Percentiles rank a stretch among this genome's conserved stretches.
Conservation (phyloP, 2,888 invertebrate genomes). For the Plebejus melissa region DNA sequence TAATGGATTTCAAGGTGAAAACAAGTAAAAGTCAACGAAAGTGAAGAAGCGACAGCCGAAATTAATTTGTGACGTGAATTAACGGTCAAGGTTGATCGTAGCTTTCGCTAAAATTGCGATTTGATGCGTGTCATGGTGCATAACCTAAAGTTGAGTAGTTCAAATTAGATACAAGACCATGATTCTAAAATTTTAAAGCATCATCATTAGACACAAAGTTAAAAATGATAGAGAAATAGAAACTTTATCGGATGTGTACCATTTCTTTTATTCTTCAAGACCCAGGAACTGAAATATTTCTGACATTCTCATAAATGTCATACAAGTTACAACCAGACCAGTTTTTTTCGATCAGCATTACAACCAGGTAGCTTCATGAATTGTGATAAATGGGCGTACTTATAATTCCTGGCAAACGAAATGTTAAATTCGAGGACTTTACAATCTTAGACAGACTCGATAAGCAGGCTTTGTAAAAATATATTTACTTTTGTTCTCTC, state of each 20-base stretch:
- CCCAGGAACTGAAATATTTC: background rate
- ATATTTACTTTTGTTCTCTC: no score
- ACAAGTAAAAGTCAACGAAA: slow-evolving; percentile 64
- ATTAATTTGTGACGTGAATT: slow-evolving; percentile 55
- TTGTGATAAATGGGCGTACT: background rate
- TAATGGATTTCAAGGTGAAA: slow-evolving; percentile 43
- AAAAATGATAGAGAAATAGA: no score
- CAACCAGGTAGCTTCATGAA: background rate
- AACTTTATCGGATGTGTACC: background rate
- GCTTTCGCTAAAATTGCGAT: slow-evolving; percentile 44
- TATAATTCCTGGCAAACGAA: background rate
- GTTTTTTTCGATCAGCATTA: no score
- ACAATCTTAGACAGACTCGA: no score
- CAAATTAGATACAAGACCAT: no score
- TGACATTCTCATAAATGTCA: background rate
- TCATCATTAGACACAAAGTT: no score
- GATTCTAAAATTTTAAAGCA: no score
- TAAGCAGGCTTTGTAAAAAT: no score
- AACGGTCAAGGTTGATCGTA: slow-evolving; percentile 53
- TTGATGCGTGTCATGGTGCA: background rate
- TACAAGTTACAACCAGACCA: no score
- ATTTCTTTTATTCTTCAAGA: background rate
- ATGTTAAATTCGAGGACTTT: background rate
- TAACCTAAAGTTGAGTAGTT: background rate
- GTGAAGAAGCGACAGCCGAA: slow-evolving; percentile 48